phyloP scores from a whole-genome alignment of 1,140 invertebrate species.

The Globodera ellingtonae region DNA sequence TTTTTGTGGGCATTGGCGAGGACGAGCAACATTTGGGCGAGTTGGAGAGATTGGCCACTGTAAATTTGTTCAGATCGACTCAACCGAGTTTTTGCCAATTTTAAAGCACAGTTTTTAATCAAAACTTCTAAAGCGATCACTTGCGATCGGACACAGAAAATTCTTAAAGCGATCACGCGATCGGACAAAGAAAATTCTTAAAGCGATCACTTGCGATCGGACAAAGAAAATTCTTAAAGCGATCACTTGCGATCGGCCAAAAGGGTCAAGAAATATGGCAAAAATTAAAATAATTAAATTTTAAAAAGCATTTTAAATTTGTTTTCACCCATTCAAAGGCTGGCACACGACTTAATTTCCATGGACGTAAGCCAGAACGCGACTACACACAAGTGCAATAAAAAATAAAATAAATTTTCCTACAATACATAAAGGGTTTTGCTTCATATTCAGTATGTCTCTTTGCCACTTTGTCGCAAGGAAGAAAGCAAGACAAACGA shows the following conservation, averaged over 20 bases:
- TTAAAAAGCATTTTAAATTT: not conserved
- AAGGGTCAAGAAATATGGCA: too few relatives aligned
- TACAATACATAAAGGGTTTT: too few relatives aligned
- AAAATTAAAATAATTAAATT: not conserved
- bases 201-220: too few relatives aligned
- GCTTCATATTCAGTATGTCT: constrained; percentile 42
- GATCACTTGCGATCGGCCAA: too few relatives aligned
- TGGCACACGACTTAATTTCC: constrained; percentile 56
- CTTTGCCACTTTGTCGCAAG: constrained; percentile 42
- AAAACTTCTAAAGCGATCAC: too few relatives aligned
- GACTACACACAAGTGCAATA: constrained; percentile 56
- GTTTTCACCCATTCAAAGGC: constrained; percentile 18
- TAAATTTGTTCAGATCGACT: not conserved
- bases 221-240: too few relatives aligned
- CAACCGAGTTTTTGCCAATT: not conserved
- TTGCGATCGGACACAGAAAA: too few relatives aligned
- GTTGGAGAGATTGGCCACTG: constrained; percentile 52
- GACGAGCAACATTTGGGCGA: constrained; percentile 44
- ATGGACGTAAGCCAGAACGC: constrained; percentile 57
- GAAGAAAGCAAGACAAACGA: constrained; percentile 48
- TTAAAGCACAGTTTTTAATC: too few relatives aligned
- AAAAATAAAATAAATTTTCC: too few relatives aligned
- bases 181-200: too few relatives aligned
- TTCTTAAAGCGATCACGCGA: too few relatives aligned
- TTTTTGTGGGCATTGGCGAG: constrained; percentile 58